Evolutionary conservation across 2,797 vertebrate genomes (phyloP), one percentile per base, ranked within the genome.

Genomic region (Halcyon leucocephala): DNA sequence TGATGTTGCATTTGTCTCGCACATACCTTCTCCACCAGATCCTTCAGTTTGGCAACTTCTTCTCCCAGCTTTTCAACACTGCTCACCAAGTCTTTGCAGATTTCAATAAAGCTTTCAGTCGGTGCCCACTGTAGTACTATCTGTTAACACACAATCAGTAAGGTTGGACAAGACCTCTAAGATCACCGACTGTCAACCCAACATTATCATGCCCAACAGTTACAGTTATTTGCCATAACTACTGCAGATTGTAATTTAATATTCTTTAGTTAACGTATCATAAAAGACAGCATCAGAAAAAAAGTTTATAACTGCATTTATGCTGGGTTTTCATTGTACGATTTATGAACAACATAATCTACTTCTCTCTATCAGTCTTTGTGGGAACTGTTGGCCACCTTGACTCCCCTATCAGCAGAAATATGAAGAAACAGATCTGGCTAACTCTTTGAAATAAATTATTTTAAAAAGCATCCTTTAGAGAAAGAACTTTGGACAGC

Each of bases 61-160:
- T 98, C 98, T 97, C 97, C 98, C 94, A 99, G 94, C 95, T 98
- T 98, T 94, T 97, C 98, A 49, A 97, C 97, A 72, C 95, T 98
- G 89, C 96, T 67, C 78, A 99, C 91, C 71, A 99, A 95, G 70
- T 99, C 98, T 81, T 97, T 97, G 97, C 99, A 99, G 90, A 98
- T 86, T 46, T 97, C 94, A 96, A 97, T 96, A 39, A 98, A 98
- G 80, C 98, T 98, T 88, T 94, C 97, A n/a, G 98, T 98, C 0
- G 98, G 97, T 96, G 99, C 98, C 98, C 99, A 98, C 26, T 98
- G 98, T 79, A 99, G 98, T 39, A 99, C 98, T 72, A 99, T 97
- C 99, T 98, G 96, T 97, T 82, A 96, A 90, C 49, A 51, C 26
- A 28, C 15, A 51, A 28, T 51, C 49, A 51, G 28, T 51, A 28